A percentile compares a stretch with the other conserved stretches of the same genome.
These are phyloP conservation scores for Psilanteris sp. DNA, from an alignment of 1,140 invertebrate species.

Conservation along the genomic window DNA sequence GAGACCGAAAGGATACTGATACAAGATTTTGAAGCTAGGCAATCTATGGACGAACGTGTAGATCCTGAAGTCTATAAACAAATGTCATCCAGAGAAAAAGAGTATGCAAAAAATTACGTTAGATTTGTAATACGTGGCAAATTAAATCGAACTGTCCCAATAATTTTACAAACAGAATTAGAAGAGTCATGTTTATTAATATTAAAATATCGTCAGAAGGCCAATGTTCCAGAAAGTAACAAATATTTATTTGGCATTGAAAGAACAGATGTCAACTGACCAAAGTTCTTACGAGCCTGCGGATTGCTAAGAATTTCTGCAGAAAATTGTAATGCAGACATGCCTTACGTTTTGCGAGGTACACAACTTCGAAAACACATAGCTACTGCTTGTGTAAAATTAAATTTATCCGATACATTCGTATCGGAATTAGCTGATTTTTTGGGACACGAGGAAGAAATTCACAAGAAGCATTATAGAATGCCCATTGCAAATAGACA, in stretches of 20 bases:
- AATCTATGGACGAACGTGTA: conserved; percentile 30
- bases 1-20: conserved; percentile 47
- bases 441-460: conserved; percentile 1
- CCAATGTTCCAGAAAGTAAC: too few species aligned
- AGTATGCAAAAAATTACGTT: too few species aligned
- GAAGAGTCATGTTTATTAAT: too few species aligned
- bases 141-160: conserved; percentile 38
- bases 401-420: not conserved
- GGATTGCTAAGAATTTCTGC: not conserved
- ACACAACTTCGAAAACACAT: conserved; percentile 1
- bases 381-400: not conserved
- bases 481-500: conserved; percentile 14
- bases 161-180: conserved; percentile 23
- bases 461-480: too few species aligned
- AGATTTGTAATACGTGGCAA: conserved; percentile 43
- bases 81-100: conserved; percentile 15
- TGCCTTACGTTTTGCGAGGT: not conserved
- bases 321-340: not conserved
- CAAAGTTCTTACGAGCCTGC: conserved; percentile 3
- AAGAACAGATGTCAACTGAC: too few species aligned
- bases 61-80: conserved; percentile 18
- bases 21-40: conserved; percentile 46
- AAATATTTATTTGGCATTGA: too few species aligned
- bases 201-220: too few species aligned
- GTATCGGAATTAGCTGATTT: too few species aligned